These are phyloP conservation scores for Diarsia mendica DNA, from an alignment of 2,888 invertebrate genomes.

Conservation along the genomic window DNA sequence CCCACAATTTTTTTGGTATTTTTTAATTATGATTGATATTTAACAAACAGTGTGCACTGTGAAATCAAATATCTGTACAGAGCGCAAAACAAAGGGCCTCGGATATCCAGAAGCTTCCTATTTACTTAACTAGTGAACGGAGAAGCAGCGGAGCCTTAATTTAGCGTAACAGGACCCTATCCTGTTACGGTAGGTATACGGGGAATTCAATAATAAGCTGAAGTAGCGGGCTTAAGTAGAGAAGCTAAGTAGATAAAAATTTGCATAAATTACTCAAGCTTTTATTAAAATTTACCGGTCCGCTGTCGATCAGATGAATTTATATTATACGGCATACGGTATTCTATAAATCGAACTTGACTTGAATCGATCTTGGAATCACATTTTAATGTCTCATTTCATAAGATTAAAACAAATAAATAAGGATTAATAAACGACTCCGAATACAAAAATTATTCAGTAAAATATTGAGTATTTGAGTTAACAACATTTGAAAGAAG, in stretches of 20 bases:
- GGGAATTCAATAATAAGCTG: neutral
- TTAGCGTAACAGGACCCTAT: neutral
- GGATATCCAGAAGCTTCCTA: neutral
- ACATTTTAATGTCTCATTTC: neutral
- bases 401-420: neutral
- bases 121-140: neutral
- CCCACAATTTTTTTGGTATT: neutral
- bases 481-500: neutral
- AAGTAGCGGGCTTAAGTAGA: neutral
- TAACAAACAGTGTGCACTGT: neutral
- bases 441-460: neutral
- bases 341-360: no score
- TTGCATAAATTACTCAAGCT: neutral
- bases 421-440: neutral
- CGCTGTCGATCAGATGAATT: neutral
- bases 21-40: neutral
- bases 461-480: no score
- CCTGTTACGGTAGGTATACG: no score
- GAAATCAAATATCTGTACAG: neutral
- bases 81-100: neutral
- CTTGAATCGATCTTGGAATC: neutral
- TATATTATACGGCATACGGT: neutral
- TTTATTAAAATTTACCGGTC: neutral
- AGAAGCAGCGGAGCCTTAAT: neutral
- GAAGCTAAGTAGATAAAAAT: neutral